These are phyloP conservation scores for Haliclona indistincta DNA, from an alignment of 37 sponge, comb jelly and placozoan genomes.

Conservation along the genomic window DNA sequence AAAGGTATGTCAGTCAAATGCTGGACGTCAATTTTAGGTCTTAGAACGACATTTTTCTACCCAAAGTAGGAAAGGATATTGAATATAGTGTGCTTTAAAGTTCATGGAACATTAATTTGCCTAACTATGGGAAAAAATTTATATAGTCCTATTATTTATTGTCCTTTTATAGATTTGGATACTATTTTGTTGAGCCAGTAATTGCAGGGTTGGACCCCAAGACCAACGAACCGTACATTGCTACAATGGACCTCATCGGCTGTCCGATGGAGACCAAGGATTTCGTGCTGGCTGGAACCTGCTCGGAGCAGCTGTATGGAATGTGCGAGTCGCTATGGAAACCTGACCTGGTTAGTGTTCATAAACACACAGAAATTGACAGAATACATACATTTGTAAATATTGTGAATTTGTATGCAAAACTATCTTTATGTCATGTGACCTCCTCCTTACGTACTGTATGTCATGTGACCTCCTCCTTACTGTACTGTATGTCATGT, in stretches of 20 bases:
- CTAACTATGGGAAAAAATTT: too few species aligned
- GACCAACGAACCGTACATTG: constrained; percentile 90
- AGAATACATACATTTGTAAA: too few species aligned
- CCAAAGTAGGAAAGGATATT: too few species aligned
- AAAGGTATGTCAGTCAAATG: constrained; percentile 39
- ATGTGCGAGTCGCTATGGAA: constrained; percentile 99
- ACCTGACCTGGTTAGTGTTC: constrained; percentile 85
- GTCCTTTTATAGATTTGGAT: constrained; percentile 85
- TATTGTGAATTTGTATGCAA: too few species aligned
- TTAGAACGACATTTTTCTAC: too few species aligned
- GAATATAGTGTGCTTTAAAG: background rate
- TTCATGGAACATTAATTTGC: too few species aligned
- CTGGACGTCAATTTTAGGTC: background rate
- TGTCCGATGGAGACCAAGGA: constrained; percentile 97
- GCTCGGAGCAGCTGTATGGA: constrained; percentile 96
- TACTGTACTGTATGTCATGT: too few species aligned
- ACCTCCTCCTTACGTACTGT: background rate
- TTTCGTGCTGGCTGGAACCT: constrained; percentile 96
- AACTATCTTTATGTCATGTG: too few species aligned
- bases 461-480: background rate
- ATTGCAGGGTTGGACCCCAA: constrained; percentile 91
- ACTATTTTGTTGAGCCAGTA: constrained; percentile 97
- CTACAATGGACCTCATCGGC: constrained; percentile 97
- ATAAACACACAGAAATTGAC: too few species aligned
- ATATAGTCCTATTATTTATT: too few species aligned